Base-by-base conservation (phyloP, 2,113 vertebrate species). In the Pagrus major region DNA sequence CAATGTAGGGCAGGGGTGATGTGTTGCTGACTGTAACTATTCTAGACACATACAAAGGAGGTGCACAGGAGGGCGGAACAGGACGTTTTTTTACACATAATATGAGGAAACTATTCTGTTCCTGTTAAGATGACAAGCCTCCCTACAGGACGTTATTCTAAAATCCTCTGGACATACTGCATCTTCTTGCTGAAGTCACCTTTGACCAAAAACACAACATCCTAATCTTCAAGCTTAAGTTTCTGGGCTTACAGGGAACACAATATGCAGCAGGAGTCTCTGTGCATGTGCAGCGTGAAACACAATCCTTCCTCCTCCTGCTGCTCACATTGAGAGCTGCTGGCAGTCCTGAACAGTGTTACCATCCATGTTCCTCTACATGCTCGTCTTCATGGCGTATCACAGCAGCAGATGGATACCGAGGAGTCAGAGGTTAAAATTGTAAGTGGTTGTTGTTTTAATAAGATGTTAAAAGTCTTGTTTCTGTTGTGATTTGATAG, bases 401-500 rank as follows among this genome's bases (percentile, higher is more conserved):
- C 91, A 88, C 46, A 71, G 86, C 83, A 94, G 94, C 92, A 94
- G 94, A 89, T 87, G 92, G 93, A 86, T 95, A 55, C 93, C 91
- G 11, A 86, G 78, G 66, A 85, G 78, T 47, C 86, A 88, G 67
- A 86, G 93, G 68, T 51, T 95, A 29, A 94, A 92, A 89, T 95
- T 95, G 95, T 95, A 89, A 89, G 92, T 78, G 3, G 37, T 39
- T 41, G 33, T 41, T 21, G 44, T 20, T 63, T 70, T 79, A 15
- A n/a, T 23, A 18, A 14, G 46, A 35, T 31, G 16, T 59, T 18
- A 16, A 33, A 47, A 9, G 31, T 18, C 23, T n/a, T 12, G 10
- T 37, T 10, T 65, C 18, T 20, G 54, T 58, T 73, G 56, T 6
- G 2, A 49, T 35, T 20, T 16, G 25, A 39, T 8, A 9, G 25